These are phyloP conservation scores for Phengaris arion DNA, from an alignment of 2,888 invertebrate species.

Conservation along the genomic window DNA sequence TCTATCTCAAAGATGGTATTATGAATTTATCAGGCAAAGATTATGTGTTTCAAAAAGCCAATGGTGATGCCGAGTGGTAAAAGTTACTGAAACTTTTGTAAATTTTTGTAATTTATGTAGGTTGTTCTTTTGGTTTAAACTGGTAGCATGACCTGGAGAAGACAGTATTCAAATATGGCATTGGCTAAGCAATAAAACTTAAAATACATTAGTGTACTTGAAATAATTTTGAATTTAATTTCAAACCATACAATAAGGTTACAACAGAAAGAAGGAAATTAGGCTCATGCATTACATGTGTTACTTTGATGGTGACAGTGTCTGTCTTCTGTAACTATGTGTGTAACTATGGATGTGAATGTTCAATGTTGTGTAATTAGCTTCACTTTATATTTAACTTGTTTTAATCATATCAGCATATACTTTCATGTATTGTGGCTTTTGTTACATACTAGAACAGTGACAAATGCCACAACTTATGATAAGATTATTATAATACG, in stretches of 20 bases:
- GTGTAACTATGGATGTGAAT: constrained; percentile 1
- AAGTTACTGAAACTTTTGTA: constrained; percentile 45
- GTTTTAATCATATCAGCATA: neutral
- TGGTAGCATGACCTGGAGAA: neutral
- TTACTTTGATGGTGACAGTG: neutral
- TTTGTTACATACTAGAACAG: neutral
- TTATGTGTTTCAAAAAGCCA: constrained; percentile 99
- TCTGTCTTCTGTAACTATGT: neutral
- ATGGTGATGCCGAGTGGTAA: constrained; percentile 99
- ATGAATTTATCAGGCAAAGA: constrained; percentile 99
- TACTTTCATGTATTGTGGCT: neutral
- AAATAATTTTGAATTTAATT: neutral
- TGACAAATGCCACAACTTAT: neutral
- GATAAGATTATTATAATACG: neutral
- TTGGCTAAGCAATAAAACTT: constrained; percentile 3
- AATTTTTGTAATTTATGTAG: constrained; percentile 27
- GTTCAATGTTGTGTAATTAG: constrained; percentile 23
- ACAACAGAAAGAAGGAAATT: neutral
- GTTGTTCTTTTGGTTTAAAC: constrained; percentile 18
- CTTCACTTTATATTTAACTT: constrained; percentile 17
- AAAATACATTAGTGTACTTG: neutral
- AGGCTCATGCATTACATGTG: neutral
- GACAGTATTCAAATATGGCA: constrained; percentile 21
- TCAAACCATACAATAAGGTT: neutral
- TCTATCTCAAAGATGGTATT: constrained; percentile 99